These are phyloP conservation scores for Taphrorychus bicolor DNA, from an alignment of 2,888 invertebrate species.

Conservation along the genomic window DNA sequence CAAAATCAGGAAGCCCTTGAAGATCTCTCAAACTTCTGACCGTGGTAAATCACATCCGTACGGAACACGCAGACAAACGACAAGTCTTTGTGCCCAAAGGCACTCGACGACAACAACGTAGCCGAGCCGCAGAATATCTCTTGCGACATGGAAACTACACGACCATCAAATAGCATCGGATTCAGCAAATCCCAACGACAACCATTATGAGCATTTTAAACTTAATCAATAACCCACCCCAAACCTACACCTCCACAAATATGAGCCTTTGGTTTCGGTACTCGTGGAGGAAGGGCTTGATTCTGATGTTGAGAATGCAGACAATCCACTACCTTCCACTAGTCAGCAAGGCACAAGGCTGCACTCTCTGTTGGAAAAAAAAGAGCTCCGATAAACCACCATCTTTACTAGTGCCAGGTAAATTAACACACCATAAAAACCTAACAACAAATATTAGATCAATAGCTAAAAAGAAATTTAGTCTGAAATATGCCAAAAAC, in stretches of 20 bases:
- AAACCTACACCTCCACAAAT: no score
- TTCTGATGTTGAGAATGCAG: neutral
- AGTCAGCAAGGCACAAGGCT: neutral
- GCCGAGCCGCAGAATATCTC: neutral
- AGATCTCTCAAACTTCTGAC: neutral
- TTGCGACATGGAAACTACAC: no score
- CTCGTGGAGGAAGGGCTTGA: no score
- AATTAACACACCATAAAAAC: neutral
- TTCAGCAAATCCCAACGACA: no score
- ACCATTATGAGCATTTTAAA: no score
- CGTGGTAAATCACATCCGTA: neutral
- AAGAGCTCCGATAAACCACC: neutral
- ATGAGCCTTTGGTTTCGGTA: no score
- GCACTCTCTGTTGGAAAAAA: neutral
- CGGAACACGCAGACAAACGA: neutral
- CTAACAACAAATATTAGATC: neutral
- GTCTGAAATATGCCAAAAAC: slow-evolving; percentile 6
- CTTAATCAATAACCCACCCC: no score
- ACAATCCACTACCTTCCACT: neutral
- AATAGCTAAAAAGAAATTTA: neutral
- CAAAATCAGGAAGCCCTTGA: neutral
- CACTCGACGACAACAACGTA: neutral
- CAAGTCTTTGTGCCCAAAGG: neutral
- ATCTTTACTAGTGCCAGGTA: neutral
- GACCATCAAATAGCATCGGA: no score